Evolutionary conservation across 2,888 invertebrate genomes (phyloP), one percentile per base, ranked within the genome.

Genomic region (Odontomyia ornata): DNA sequence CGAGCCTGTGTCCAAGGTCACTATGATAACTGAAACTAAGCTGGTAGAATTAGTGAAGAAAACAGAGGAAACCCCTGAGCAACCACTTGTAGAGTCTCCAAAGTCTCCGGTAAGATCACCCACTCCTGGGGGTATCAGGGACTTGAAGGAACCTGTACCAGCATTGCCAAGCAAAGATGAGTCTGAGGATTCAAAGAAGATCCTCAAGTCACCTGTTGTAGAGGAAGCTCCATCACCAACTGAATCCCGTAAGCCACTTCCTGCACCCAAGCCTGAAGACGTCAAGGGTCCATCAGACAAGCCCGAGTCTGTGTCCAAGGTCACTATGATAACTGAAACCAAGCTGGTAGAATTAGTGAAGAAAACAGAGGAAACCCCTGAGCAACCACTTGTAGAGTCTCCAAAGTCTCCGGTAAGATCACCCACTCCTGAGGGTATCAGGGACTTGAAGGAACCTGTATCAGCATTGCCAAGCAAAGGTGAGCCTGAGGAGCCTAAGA

Each of bases 371-470:
- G 60, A 62, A 46, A 46, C 75, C 52, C 3, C 76, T 3, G 62
- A 56, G 30, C 79, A 79, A 69, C 75, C 52, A 47, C 60, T 77
- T 76, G 76, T 78, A 36, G 65, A 65, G 21, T 65, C 65, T 65
- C 65, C 65, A 60, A 4, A 11, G 21, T 60, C 60, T 25, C n/a
- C 23, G 5, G 4, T 5, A 23, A 7, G 4, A 4, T 52, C 52
- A 15, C 52, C 15, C 4, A 4, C 43, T 65, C 65, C 13, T 7
- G 52, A 46, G 13, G 7, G 15, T 7, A 7, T 18, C 15, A 7
- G 15, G 15, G n/a, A 11, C 13, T n/a, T 18, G 5, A 56, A 56
- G 27, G 23, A 25, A 25, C 4, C n/a, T 15, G 15, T 30, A 13
- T 9, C 64, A 13, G 28, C 7, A 3, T 7, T 11, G 64, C 64